Percentiles rank a stretch among this genome's conserved stretches.
phyloP scores from a whole-genome alignment of 1,140 invertebrate species.

The Micrasema minimum region DNA sequence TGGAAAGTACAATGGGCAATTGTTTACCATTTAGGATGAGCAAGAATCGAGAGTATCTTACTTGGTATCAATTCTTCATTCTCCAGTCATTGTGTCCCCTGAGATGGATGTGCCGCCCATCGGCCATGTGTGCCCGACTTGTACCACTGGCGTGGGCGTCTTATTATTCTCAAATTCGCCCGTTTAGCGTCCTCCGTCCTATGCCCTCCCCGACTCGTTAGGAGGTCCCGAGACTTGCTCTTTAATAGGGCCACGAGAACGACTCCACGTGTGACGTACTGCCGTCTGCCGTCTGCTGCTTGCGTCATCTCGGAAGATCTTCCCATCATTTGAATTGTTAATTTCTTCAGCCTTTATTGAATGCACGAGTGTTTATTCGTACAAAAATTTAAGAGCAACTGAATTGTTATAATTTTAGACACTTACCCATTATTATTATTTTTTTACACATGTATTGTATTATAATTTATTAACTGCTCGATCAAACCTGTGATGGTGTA shows the following conservation, averaged over 20 bases:
- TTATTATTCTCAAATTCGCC: conserved; percentile 26
- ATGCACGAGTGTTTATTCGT: no score
- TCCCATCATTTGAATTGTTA: conserved; percentile 21
- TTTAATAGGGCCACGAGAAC: conserved; percentile 7
- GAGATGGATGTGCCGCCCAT: conserved; percentile 6
- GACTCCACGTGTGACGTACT: no score
- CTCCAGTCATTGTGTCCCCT: conserved; percentile 12
- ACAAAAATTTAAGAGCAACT: no score
- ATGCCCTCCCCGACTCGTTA: conserved; percentile 3
- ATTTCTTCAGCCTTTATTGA: neutral
- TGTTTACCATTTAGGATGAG: conserved; percentile 25
- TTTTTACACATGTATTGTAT: no score
- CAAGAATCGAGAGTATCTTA: conserved; percentile 15
- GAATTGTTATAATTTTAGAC: no score
- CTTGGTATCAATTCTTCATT: conserved; percentile 10
- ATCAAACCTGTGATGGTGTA: no score
- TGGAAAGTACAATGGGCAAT: conserved; percentile 3
- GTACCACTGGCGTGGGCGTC: conserved; percentile 2
- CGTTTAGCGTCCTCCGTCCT: conserved; percentile 12
- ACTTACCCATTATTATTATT: no score
- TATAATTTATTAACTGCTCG: no score
- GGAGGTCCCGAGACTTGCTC: conserved; percentile 9
- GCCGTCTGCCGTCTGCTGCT: neutral
- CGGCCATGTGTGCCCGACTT: conserved; percentile 7
- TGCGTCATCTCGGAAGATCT: conserved; percentile 7